Conservation (phyloP, 2,797 vertebrate genomes). For the Oreochromis mossambicus region DNA sequence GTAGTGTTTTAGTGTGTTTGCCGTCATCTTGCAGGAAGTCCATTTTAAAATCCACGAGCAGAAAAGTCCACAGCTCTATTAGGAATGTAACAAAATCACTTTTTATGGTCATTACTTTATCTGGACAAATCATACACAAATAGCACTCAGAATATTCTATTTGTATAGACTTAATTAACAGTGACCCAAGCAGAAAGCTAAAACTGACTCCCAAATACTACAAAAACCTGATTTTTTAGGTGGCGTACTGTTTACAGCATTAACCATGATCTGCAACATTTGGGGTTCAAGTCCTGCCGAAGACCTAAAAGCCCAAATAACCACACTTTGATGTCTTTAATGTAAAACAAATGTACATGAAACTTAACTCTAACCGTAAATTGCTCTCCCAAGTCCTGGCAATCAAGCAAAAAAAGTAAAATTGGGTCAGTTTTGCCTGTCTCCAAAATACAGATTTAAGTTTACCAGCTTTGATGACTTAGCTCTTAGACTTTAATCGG, state of each 20-base stretch:
- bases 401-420: background rate
- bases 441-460: background rate
- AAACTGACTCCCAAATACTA: background rate
- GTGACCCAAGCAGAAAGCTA: background rate
- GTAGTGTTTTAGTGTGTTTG: background rate
- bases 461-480: background rate
- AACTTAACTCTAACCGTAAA: background rate
- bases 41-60: background rate
- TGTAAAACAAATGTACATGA: background rate
- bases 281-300: background rate
- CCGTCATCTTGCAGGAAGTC: background rate
- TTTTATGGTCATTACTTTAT: background rate
- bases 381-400: background rate
- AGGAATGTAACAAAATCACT: background rate
- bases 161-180: background rate
- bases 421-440: accelerated
- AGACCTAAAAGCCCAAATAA: background rate
- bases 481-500: background rate
- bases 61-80: background rate
- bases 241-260: background rate
- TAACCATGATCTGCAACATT: background rate
- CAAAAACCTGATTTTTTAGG: background rate
- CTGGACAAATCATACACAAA: background rate
- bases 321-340: background rate
- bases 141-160: background rate